Evolutionary conservation across 2,797 vertebrate genomes (phyloP).

Genomic region (Sebastes vulpes): DNA sequence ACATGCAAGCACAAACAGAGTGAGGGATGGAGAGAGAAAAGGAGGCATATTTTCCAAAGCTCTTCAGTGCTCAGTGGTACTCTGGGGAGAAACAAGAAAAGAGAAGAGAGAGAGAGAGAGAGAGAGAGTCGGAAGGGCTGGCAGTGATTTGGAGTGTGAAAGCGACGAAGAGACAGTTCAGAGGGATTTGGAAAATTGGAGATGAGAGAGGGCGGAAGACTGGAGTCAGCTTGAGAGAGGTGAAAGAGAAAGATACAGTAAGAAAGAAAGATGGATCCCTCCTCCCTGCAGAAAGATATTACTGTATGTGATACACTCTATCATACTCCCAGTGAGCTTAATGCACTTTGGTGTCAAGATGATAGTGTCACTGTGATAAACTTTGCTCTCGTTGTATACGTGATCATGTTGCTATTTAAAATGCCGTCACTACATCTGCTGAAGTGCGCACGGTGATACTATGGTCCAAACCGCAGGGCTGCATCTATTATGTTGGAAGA

Average conservation of each 20-base stretch:
- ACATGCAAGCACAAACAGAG: conserved; percentile 17
- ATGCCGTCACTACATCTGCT: background rate
- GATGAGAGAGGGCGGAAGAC: conserved; percentile 25
- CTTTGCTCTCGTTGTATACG: conserved; percentile 22
- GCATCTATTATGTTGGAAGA: background rate
- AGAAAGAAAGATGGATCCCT: conserved; percentile 8
- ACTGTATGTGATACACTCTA: conserved; percentile 24
- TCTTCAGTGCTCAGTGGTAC: conserved; percentile 2
- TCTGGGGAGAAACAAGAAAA: conserved; percentile 24
- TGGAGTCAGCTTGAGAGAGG: conserved; percentile 24
- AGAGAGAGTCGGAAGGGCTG: conserved; percentile 21
- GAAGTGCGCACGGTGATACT: background rate
- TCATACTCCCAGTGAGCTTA: conserved; percentile 9
- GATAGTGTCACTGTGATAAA: conserved; percentile 37
- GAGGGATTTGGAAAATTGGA: conserved; percentile 15
- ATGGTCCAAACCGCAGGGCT: background rate
- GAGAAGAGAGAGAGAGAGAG: conserved; percentile 5
- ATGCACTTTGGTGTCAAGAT: conserved; percentile 25
- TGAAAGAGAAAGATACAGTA: conserved; percentile 3
- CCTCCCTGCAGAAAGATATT: conserved; percentile 10
- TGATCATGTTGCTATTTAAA: conserved; percentile 15
- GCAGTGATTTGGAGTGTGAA: conserved; percentile 21
- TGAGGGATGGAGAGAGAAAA: background rate
- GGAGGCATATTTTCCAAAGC: conserved; percentile 8
- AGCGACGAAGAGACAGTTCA: conserved; percentile 16